Percentiles rank a stretch among this genome's conserved stretches.
Evolutionary conservation across 1,140 invertebrate species (phyloP).

Genomic region (Saccostrea glomerata): DNA sequence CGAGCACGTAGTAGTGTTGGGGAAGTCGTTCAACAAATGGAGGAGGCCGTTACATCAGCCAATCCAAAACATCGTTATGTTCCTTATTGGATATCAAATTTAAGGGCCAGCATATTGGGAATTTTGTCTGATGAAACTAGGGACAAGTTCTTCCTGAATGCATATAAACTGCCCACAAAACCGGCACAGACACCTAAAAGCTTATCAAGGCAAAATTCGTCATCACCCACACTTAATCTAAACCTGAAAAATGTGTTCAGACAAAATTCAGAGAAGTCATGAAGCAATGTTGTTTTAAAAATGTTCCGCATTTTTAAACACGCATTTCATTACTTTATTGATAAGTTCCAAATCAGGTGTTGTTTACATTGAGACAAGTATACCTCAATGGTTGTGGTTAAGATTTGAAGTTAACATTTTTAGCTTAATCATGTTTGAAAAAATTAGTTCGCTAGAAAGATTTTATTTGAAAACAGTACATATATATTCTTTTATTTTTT

Average conservation of each 20-base stretch:
- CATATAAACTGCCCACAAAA: slow-evolving; percentile 48
- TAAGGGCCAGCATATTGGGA: slow-evolving; percentile 66
- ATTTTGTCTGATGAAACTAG: slow-evolving; percentile 80
- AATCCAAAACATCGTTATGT: slow-evolving; percentile 70
- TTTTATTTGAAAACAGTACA: too few species aligned
- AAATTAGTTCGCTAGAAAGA: too few species aligned
- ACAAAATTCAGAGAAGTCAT: slow-evolving; percentile 23
- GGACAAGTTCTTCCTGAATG: slow-evolving; percentile 66
- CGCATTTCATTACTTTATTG: too few species aligned
- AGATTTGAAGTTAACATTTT: too few species aligned
- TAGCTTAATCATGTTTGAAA: too few species aligned
- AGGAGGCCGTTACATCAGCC: slow-evolving; percentile 66
- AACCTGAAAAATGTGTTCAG: slow-evolving; percentile 11
- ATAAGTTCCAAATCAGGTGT: too few species aligned
- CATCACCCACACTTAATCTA: background rate
- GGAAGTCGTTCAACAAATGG: slow-evolving; percentile 73
- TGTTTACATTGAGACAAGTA: too few species aligned
- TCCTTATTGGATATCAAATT: slow-evolving; percentile 65
- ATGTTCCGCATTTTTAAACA: too few species aligned
- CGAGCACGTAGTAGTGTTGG: slow-evolving; percentile 69
- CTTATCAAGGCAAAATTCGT: background rate
- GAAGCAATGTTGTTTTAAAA: background rate
- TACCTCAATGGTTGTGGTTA: too few species aligned
- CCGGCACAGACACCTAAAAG: slow-evolving; percentile 27
- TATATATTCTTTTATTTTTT: too few species aligned